Evolutionary conservation across 2,888 invertebrate species (phyloP).

Genomic region (Microchrysa polita): DNA sequence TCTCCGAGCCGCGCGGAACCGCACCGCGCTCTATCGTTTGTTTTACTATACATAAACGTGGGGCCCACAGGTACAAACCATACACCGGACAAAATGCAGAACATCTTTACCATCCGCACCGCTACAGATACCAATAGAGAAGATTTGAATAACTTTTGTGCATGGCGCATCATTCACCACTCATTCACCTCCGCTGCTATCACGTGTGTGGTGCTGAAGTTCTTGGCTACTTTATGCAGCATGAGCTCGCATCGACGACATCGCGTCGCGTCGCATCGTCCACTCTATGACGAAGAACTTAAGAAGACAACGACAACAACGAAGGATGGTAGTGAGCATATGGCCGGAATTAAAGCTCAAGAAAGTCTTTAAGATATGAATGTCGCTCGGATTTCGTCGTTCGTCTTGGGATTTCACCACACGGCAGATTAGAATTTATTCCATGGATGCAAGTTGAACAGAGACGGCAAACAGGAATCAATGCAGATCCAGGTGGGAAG

Average conservation of each 20-base stretch:
- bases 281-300: no score
- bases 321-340: slow-evolving; percentile 38
- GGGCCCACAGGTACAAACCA: slow-evolving; percentile 30
- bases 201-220: slow-evolving; percentile 39
- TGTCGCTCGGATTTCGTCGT: slow-evolving; percentile 33
- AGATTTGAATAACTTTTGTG: slow-evolving; percentile 38
- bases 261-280: no score
- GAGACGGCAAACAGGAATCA: slow-evolving; percentile 4
- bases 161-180: slow-evolving; percentile 37
- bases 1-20: not conserved
- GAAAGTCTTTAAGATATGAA: slow-evolving; percentile 40
- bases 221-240: slow-evolving; percentile 35
- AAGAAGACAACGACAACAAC: no score
- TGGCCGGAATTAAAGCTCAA: slow-evolving; percentile 42
- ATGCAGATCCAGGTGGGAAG: not conserved
- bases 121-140: slow-evolving; percentile 36
- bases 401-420: slow-evolving; percentile 28
- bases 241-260: slow-evolving; percentile 25
- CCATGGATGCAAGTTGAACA: not conserved
- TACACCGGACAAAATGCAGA: slow-evolving; percentile 29
- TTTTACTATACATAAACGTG: not conserved
- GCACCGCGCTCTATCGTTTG: not conserved
- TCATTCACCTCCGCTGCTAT: slow-evolving; percentile 18
- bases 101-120: slow-evolving; percentile 3
- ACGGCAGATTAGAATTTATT: no score